Evolutionary conservation across 2,888 invertebrate species (phyloP).

Genomic region (Acanthopleura granulata): DNA sequence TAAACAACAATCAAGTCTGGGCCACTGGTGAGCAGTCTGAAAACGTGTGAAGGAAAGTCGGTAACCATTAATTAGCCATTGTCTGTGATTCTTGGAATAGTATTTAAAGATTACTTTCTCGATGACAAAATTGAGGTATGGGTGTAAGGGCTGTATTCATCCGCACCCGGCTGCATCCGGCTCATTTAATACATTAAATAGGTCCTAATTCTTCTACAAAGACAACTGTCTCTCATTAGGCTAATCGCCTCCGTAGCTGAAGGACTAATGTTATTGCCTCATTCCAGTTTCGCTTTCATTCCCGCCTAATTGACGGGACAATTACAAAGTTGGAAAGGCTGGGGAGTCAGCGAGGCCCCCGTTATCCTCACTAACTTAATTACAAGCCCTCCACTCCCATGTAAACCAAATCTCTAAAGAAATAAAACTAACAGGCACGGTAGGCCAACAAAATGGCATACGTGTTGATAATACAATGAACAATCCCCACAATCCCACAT

Average conservation of each 20-base stretch:
- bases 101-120: slow-evolving; percentile 2
- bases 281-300: slow-evolving; percentile 9
- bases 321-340: slow-evolving; percentile 2
- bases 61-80: background rate
- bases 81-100: background rate
- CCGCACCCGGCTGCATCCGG: background rate
- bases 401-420: slow-evolving; percentile 10
- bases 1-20: no score
- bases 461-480: slow-evolving; percentile 17
- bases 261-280: slow-evolving; percentile 11
- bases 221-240: background rate
- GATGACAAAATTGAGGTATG: background rate
- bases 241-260: background rate
- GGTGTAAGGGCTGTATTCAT: background rate
- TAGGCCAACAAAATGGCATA: slow-evolving; percentile 9
- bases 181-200: slow-evolving; percentile 2
- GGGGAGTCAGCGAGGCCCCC: background rate
- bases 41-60: background rate
- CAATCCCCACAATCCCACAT: slow-evolving; percentile 12
- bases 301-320: slow-evolving; percentile 16
- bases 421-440: slow-evolving; percentile 18
- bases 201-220: slow-evolving; percentile 1
- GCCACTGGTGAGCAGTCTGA: no score
- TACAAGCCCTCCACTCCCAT: background rate
- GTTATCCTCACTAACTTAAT: slow-evolving; percentile 10